These are phyloP conservation scores for Lepus timidus DNA, from an alignment of 2,113 vertebrate species.

Conservation along the genomic window DNA sequence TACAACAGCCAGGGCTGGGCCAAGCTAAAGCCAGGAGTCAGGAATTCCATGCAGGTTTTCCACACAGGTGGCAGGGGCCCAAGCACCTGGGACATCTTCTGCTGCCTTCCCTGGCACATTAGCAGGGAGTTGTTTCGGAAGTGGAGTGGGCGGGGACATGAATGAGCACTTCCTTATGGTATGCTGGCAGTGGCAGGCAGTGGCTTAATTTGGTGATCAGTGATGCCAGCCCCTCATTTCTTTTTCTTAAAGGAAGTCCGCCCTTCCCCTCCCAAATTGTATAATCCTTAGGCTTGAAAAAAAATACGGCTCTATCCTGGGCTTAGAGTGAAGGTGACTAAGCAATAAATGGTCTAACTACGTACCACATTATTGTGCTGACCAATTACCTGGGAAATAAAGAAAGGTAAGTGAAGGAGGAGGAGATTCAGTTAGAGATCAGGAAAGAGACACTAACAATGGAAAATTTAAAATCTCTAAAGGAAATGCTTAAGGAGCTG, in stretches of 20 bases:
- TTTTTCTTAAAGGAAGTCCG: not conserved
- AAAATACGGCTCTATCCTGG: not conserved
- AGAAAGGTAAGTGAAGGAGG: not conserved
- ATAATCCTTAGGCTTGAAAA: not conserved
- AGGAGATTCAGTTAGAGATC: not conserved
- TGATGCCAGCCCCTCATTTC: not conserved
- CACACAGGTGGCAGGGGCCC: too few species aligned
- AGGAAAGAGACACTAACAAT: not conserved
- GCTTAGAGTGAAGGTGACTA: not conserved
- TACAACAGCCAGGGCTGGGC: too few species aligned
- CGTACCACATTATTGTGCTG: not conserved
- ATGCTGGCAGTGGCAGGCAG: too few species aligned
- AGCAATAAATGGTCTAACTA: not conserved
- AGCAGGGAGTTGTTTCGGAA: too few species aligned
- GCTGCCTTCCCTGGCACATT: too few species aligned
- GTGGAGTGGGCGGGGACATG: too few species aligned
- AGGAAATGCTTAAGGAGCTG: not conserved
- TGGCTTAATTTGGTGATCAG: too few species aligned
- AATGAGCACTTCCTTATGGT: too few species aligned
- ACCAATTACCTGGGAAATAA: not conserved
- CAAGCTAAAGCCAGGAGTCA: too few species aligned
- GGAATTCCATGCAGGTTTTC: too few species aligned
- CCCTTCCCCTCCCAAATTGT: not conserved
- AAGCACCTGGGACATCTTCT: too few species aligned
- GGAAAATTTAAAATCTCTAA: slow-evolving; percentile 1